phyloP scores from a whole-genome alignment of 2,888 invertebrate genomes.

The Coelinius sp. region DNA sequence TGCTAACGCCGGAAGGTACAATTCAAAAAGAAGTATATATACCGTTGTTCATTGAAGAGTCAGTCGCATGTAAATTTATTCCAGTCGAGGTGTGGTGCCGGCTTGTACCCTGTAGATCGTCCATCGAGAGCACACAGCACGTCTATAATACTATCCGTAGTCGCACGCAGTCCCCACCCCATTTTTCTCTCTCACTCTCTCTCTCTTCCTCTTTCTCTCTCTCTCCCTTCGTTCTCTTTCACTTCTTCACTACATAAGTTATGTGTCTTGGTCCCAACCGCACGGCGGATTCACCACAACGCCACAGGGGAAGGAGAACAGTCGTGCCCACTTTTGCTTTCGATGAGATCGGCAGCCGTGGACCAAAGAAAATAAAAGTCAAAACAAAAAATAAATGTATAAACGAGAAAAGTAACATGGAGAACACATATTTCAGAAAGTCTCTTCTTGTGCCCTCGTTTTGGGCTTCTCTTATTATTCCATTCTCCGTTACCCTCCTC shows the following conservation, averaged over 20 bases:
- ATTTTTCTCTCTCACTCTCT: conserved; percentile 17
- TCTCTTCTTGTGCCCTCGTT: conserved; percentile 21
- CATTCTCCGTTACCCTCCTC: conserved; percentile 11
- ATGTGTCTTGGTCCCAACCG: conserved; percentile 45
- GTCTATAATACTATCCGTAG: conserved; percentile 35
- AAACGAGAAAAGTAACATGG: conserved; percentile 16
- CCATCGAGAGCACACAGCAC: conserved; percentile 40
- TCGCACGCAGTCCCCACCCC: conserved; percentile 20
- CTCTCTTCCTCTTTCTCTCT: conserved; percentile 12
- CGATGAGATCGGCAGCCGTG: conserved; percentile 47
- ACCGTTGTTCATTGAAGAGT: conserved; percentile 49
- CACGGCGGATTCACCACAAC: conserved; percentile 12
- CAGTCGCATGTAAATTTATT: conserved; percentile 66
- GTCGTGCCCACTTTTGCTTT: conserved; percentile 59
- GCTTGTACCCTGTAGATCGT: conserved; percentile 56
- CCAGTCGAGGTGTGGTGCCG: conserved; percentile 62
- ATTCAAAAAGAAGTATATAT: neutral
- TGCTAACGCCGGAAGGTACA: conserved; percentile 16
- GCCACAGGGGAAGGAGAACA: conserved; percentile 35
- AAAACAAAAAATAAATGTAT: conserved; percentile 31
- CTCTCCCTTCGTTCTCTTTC: conserved; percentile 21
- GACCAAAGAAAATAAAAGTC: conserved; percentile 35
- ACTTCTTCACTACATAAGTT: conserved; percentile 59
- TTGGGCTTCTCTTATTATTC: conserved; percentile 23
- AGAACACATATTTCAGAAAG: conserved; percentile 27